Evolutionary conservation across 2,888 invertebrate genomes (phyloP), one percentile per base, ranked within the genome.

Genomic region (Erpobdella octoculata): DNA sequence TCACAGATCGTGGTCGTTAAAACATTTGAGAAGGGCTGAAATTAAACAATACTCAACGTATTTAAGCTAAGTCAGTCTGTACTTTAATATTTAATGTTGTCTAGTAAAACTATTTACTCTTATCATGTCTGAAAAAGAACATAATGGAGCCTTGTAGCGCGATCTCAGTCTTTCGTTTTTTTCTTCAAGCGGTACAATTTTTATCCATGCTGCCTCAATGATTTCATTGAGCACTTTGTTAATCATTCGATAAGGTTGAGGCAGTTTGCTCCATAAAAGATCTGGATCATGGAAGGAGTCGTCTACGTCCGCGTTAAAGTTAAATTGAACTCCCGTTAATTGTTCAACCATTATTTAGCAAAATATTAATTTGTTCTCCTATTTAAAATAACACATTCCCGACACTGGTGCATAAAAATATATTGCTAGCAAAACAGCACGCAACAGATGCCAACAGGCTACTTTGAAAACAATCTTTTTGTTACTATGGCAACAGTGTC

Each of bases 81-180:
- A n/a, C 21, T 6, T 5, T 53, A 25, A 53, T 12, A 9, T 25
- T 12, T 48, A 48, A 3, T 21, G 9, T 53, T 53, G 28, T 53
- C 28, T 18, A 5, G 53, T 25, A 53, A 25, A 28, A 25, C 6
- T 8, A 53, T 1, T 53, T 53, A 62, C 62, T 35, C 31, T 62
- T 1, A 62, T 62, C 8, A 62, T 9, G n/a, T 31, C 62, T n/a
- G 62, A 31, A 62, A 62, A 62, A n/a, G 6, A n/a, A 31, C 31
- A 35, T 33, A 33, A n/a, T 31, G 62, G 62, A 28, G 62, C n/a
- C 33, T 62, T 62, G 21, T 33, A 62, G 12, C 62, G 31, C 8
- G n/a, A 33, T 31, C 62, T 62, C 4, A 62, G n/a, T 62, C 62
- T 31, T 62, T 62, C 62, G 28, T 62, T 62, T 35, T 62, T 62